Percentiles rank a stretch among this genome's conserved stretches.
Evolutionary conservation across 1,140 invertebrate species (phyloP).

Genomic region (Frieseomelitta varia): DNA sequence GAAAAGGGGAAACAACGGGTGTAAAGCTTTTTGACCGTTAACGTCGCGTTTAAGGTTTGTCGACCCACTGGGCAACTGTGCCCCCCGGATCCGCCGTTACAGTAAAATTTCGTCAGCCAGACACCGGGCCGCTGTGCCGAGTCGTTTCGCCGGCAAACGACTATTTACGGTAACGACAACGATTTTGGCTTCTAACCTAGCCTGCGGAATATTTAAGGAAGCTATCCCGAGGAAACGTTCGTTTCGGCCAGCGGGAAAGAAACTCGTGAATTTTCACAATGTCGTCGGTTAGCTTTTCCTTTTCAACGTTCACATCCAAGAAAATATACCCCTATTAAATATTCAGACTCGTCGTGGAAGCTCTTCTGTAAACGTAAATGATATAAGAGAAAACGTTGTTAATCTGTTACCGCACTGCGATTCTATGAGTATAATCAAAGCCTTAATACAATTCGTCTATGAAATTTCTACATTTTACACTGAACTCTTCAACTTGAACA

Average conservation of each 20-base stretch:
- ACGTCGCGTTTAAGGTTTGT: not conserved
- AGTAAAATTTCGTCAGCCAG: slow-evolving; percentile 10
- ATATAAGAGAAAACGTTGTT: no score
- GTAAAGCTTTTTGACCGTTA: not conserved
- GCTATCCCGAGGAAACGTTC: not conserved
- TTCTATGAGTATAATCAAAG: no score
- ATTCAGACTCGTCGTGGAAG: no score
- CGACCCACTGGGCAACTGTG: not conserved
- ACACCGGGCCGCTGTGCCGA: not conserved
- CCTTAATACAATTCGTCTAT: no score
- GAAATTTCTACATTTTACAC: no score
- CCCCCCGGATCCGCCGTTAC: not conserved
- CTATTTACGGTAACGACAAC: slow-evolving; percentile 34
- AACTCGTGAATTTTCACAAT: slow-evolving; percentile 27
- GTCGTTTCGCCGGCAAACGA: not conserved
- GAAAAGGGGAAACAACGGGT: not conserved
- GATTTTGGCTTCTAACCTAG: not conserved
- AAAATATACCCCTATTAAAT: not conserved
- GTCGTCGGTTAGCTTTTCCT: not conserved
- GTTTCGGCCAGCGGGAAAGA: not conserved
- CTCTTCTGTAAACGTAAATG: no score
- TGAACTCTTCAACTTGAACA: no score
- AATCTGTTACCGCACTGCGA: no score
- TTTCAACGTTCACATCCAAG: not conserved
- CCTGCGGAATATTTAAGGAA: slow-evolving; percentile 18